Evolutionary conservation across 2,113 vertebrate genomes (phyloP), one percentile per base, ranked within the genome.

Genomic region (Paratilapia polleni): DNA sequence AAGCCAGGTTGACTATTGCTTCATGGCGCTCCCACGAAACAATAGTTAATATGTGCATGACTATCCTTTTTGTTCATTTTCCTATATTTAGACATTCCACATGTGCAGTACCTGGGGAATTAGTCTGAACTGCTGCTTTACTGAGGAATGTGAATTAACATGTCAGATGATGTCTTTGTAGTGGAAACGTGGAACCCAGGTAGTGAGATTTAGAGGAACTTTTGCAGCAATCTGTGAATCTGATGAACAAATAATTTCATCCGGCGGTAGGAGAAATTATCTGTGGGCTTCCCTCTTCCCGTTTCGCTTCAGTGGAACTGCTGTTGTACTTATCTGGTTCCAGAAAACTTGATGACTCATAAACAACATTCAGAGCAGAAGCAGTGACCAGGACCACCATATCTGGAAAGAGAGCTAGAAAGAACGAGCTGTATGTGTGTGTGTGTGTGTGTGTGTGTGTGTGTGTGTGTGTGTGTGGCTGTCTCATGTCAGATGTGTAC

Each of bases 31-130:
- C 13, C 6, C 17, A 57, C 9, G 17, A 31, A 52, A 6, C 43
- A 26, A 62, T 49, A 5, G n/a, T 20, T 56, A 49, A 22, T 34
- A 56, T 3, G 47, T 31, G 56, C n/a, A 66, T 12, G 36, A 22
- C 15, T 41, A 49, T 56, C 74, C 41, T n/a, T 59, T 78, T 38
- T 54, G 52, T 59, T 49, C 22, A 24, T 70, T 84, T 76, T 8
- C n/a, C 64, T 49, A 90, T 91, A 93, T 94, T 94, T 90, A 92
- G 91, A 86, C 92, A 93, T 91, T 87, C 22, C 56, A 75, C 41
- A 11, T 81, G 56, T 88, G 80, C 79, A 90, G 24, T 80, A 66
- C 49, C 56, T 34, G 34, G 19, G 28, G 76, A 75, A 83, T 78
- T 60, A 61, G 4, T 82, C 5, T 59, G 26, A 83, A 41, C 17